Evolutionary conservation across 2,113 vertebrate species (phyloP).

Genomic region (Syngnathus floridae): DNA sequence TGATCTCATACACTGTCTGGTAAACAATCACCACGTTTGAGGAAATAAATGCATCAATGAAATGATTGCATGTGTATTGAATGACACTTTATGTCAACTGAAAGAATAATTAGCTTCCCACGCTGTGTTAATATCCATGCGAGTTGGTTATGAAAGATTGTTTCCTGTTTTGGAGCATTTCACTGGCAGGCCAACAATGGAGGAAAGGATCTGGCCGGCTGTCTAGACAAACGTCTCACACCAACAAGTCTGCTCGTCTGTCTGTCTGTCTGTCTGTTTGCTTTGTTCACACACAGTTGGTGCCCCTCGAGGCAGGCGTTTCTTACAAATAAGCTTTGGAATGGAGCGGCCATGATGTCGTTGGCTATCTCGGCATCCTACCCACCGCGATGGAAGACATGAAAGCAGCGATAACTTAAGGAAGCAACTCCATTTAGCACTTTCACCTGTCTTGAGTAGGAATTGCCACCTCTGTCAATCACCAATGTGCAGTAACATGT

Average conservation of each 20-base stretch:
- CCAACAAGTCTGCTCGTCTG: conserved; percentile 21
- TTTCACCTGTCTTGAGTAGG: too few species aligned
- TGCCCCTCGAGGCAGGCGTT: too few species aligned
- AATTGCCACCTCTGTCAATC: too few species aligned
- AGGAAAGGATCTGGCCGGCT: conserved; percentile 55
- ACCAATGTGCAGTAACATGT: background rate
- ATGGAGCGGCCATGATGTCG: too few species aligned
- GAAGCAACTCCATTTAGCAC: background rate
- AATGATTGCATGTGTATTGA: background rate
- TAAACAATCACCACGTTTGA: background rate
- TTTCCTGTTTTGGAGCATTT: conserved; percentile 64
- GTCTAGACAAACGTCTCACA: conserved; percentile 61
- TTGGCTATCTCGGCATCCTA: too few species aligned
- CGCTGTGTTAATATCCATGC: conserved; percentile 4
- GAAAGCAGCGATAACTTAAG: background rate
- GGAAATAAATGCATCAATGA: background rate
- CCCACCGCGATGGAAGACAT: too few species aligned
- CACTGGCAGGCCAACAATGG: conserved; percentile 60
- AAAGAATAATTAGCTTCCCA: conserved; percentile 13
- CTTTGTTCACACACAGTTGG: background rate
- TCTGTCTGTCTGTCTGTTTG: conserved; percentile 4
- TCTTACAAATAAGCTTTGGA: too few species aligned
- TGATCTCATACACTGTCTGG: background rate
- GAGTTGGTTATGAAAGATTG: conserved; percentile 37
- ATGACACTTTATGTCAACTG: background rate